Base-by-base conservation (phyloP, 1,140 invertebrate genomes). In the Chlorops oryzae region DNA sequence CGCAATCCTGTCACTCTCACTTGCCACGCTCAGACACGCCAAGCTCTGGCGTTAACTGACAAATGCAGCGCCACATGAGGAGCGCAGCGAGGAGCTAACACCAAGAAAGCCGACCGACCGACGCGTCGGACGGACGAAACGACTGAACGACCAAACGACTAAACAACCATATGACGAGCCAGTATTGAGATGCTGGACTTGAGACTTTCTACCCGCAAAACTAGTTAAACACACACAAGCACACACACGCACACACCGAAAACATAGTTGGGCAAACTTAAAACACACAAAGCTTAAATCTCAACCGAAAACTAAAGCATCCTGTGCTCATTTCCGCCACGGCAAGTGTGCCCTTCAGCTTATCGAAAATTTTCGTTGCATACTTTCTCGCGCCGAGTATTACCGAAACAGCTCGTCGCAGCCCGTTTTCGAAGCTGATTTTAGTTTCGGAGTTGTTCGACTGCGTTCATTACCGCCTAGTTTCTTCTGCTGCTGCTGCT, bases 221-320 rank as follows among this genome's bases (percentile, higher is more conserved):
- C 53, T 38, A 35, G 35, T 25, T 39, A 49, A 39, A 24, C 50
- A 38, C 46, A 40, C 25, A 5, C 37, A 40, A 35, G 18, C 39
- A 35, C 48, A 43, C 2, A 17, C 37, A 21, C 21, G 15, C 27
- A 15, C 28, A 12, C 28, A 35, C 17, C 44, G 44, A 21, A 44
- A 37, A n/a, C n/a, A n/a, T n/a, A n/a, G n/a, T n/a, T n/a, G n/a
- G n/a, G n/a, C n/a, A n/a, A n/a, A n/a, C n/a, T n/a, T n/a, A 32
- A 32, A 32, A 9, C 27, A 13, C 27, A 32, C 27, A 13, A n/a
- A n/a, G n/a, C n/a, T n/a, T n/a, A n/a, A n/a, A n/a, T n/a, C 28
- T 32, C 9, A 56, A 65, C 58, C 55, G 60, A 63, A 65, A 65
- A 65, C 62, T 65, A 65, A 65, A 63, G 64, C 63, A 65, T 65